Base-by-base conservation (phyloP, 2,797 vertebrate species). In the Channallabes apus region DNA sequence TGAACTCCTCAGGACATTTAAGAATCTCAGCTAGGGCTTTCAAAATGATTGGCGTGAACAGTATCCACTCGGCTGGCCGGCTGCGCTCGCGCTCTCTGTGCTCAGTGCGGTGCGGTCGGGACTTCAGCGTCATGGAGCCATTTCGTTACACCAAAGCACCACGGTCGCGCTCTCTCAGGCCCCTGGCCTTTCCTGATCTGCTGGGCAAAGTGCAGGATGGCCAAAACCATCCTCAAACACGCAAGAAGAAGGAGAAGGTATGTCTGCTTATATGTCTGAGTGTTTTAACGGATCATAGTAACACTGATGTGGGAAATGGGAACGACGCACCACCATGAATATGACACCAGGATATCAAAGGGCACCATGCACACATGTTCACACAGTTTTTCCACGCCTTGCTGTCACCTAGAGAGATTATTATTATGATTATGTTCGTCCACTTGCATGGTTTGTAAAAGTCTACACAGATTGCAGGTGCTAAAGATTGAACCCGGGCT, bases 1-100 rank as follows among this genome's bases (percentile, higher is more conserved):
- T 22, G 29, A 61, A 56, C 35, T 71, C 54, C 32, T 32, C 6
- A 61, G 38, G n/a, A 41, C 38, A 0, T 29, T 80, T 20, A 15
- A 38, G 61, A 73, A 35, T 6, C 22, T 82, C 20, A 3, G 29
- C 68, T 72, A 17, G 32, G 14, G 56, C 4, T 86, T 35, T 80
- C 69, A 84, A n/a, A 1, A 98, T 99, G 98, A 97, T 99, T 54
- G 96, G 98, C 0, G 95, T 99, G 79, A 98, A 98, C 95, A 98
- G 97, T 93, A 97, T 99, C 92, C 96, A 97, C 91, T 97, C 97
- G 7, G 91, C 96, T 0, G 96, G 97, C 71, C 96, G 97, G 71
- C 91, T 96, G 91, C 96, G 97, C 80, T 97, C 97, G 5, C 96
- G 97, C 24, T 97, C 97, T 20, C 96, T 98, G 86, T 97, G 97